Evolutionary conservation across 2,113 vertebrate genomes (phyloP).

Genomic region (Spheniscus mendiculus): DNA sequence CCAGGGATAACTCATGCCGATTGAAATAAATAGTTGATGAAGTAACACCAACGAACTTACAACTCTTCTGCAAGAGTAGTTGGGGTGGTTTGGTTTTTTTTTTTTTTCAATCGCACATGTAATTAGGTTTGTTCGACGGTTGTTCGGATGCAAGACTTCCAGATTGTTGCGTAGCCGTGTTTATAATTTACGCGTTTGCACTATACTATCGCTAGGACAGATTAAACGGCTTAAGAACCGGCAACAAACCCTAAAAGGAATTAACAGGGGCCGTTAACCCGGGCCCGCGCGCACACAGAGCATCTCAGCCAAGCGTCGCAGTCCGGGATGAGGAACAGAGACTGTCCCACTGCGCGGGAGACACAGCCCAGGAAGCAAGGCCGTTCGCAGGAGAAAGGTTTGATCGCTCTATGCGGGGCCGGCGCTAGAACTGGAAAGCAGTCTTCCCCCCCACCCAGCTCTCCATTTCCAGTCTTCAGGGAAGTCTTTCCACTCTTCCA

Average conservation of each 20-base stretch:
- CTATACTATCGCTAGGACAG: neutral
- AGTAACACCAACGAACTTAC: neutral
- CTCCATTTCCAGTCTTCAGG: neutral
- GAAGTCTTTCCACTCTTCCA: neutral
- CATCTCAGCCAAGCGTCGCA: neutral
- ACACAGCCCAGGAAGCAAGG: neutral
- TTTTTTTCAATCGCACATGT: too few species aligned
- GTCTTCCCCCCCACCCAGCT: too few species aligned
- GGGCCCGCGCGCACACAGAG: too few species aligned
- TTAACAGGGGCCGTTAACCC: neutral
- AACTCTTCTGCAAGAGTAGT: neutral
- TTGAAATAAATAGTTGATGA: neutral
- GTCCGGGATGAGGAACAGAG: neutral
- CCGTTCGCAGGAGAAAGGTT: neutral
- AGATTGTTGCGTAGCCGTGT: accelerated
- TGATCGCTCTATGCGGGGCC: neutral
- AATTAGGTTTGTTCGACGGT: neutral
- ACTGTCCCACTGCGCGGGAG: neutral
- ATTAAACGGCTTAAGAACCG: too few species aligned
- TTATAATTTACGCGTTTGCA: neutral
- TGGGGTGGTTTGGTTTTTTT: too few species aligned
- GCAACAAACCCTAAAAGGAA: neutral
- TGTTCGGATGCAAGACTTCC: neutral
- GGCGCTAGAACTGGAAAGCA: neutral
- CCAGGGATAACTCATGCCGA: neutral